A percentile compares a stretch with the other conserved stretches of the same genome.
Conservation (phyloP, 2,888 invertebrate species). For the Pecten maximus region DNA sequence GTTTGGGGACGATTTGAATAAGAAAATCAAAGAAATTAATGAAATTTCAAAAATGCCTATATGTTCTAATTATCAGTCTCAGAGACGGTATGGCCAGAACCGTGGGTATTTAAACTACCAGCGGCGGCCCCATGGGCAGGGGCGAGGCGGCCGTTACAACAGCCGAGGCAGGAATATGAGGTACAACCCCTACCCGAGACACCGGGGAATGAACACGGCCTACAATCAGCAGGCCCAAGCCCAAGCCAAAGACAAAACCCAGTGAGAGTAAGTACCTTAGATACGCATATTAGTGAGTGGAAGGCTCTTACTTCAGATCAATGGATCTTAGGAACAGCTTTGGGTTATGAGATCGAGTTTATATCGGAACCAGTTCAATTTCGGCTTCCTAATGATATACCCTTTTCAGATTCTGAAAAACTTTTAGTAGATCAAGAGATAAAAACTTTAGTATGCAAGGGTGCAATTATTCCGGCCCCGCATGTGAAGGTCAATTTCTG, state of each 20-base stretch:
- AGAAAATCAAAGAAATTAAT: neutral
- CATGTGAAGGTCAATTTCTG: slow-evolving; percentile 7
- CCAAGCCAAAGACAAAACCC: neutral
- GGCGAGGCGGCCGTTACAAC: neutral
- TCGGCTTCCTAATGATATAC: slow-evolving; percentile 33
- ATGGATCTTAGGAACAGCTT: slow-evolving; percentile 39
- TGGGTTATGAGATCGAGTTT: slow-evolving; percentile 45
- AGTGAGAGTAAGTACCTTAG: neutral
- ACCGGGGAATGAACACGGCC: neutral
- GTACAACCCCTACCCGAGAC: neutral
- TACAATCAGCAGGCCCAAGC: neutral
- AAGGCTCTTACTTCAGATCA: slow-evolving; percentile 38
- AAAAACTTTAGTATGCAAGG: slow-evolving; percentile 33
- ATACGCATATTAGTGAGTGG: slow-evolving; percentile 16
- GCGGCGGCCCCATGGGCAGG: neutral
- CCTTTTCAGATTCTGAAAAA: slow-evolving; percentile 12
- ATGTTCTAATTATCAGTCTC: neutral
- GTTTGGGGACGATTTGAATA: neutral
- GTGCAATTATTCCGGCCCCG: neutral
- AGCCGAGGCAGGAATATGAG: neutral
- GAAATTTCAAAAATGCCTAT: neutral
- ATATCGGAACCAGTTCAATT: slow-evolving; percentile 4
- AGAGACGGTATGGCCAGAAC: no score
- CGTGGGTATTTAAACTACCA: neutral
- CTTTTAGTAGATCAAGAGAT: slow-evolving; percentile 35